Base-by-base conservation (phyloP, 2,113 vertebrate species). In the Lepisosteus oculatus region DNA sequence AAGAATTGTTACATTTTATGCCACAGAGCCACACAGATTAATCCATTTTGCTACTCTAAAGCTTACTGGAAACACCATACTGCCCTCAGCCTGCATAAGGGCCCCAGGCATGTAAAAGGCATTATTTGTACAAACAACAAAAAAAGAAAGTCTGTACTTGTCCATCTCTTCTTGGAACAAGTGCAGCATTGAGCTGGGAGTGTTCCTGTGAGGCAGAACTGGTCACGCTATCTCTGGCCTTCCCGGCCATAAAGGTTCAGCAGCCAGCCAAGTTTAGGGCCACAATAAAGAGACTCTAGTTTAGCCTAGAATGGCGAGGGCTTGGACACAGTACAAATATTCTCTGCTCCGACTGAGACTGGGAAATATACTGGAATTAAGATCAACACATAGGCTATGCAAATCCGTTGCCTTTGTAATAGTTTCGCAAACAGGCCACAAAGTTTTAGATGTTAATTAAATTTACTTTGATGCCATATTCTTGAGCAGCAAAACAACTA, bases 161-260 rank as follows among this genome's bases (percentile, higher is more conserved):
- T 84, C 80, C 85, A 77, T 81, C 61, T 83, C 9, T 0, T 76
- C 78, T 83, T 78, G 0, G 15, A 91, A 90, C 90, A 92, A 94
- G 87, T 85, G 89, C 84, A 77, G 83, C 86, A 86, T 86, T 92
- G 79, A 89, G 82, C 71, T 43, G 66, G 74, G 74, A 82, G 77
- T 2, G 76, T 78, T 81, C 79, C 76, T 80, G 43, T 15, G 45
- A 75, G 56, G n/a, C 0, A 0, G 70, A 17, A 8, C 45, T 0
- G 4, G 81, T 90, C 86, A 87, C 43, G 62, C 87, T 81, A 89
- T 77, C 72, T 43, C 0, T 1, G 77, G 70, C 57, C 69, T 75
- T 17, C 74, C 78, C 29, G 17, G 43, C 65, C 17, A 57, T 54
- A 65, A 64, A 11, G 77, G 75, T 59, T 73, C 9, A 12, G 68